Base-by-base conservation (phyloP, 2,888 invertebrate species). In the Chalcis sispes region DNA sequence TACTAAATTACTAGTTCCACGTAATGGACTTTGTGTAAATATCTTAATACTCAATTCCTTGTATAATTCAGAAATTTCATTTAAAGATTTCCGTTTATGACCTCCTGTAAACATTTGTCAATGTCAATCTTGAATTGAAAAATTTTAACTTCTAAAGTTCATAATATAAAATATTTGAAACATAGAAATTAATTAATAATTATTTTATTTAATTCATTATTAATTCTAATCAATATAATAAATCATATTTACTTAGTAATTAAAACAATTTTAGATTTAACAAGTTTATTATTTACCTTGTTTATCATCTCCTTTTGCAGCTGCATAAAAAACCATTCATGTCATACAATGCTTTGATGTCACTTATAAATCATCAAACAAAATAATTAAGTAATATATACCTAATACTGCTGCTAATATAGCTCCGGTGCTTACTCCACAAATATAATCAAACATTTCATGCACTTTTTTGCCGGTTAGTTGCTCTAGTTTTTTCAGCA, bases 391-490 rank as follows among this genome's bases (percentile, higher is more conserved):
- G 25, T 46, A 8, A 27, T 40, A 58, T 18, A 87, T 86, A 93
- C 94, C 94, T 82, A 95, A 89, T 74, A 94, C 91, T 79, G 93
- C 92, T 25, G 94, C 93, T 52, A 96, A 91, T 84, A 96, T 95
- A 40, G 96, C 95, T 36, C 96, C 95, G 5, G 95, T 95, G 87
- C 94, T 95, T 36, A 95, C 95, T 15, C 95, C 95, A 85, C 95
- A 92, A 86, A 97, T 93, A 83, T 94, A 94, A 89, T 98, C 98
- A 89, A 98, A 98, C 88, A 96, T 90, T 83, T 96, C 93, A 84
- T 93, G 90, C 13, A 96, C 92, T 75, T 88, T 90, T 79, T 90
- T 90, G 0, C 93, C 93, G 1, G 94, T 93, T 23, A 93, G 87
- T 79, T 91, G 90, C 89, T 98, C 96, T 48, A 98, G 88, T 81